These are phyloP conservation scores for Tipula helvola DNA, from an alignment of 2,888 invertebrate species.

Conservation along the genomic window DNA sequence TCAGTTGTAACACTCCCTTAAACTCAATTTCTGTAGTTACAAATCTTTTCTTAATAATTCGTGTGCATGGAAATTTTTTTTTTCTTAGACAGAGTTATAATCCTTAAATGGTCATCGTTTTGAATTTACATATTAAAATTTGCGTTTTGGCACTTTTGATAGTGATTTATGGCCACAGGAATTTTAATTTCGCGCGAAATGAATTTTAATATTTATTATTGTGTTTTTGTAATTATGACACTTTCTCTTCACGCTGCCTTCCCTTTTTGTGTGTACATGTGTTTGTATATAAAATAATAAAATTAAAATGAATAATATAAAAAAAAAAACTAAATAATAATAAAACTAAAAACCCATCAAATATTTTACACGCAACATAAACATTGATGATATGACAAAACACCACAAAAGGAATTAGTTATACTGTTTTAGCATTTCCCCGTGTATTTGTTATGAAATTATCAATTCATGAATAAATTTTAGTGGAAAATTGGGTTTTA, in stretches of 20 bases:
- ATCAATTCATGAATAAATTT: neutral
- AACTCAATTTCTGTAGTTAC: neutral
- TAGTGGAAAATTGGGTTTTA: neutral
- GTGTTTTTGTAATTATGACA: constrained; percentile 5
- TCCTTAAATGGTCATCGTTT: neutral
- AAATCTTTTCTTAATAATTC: neutral
- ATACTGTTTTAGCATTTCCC: neutral
- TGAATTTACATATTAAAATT: neutral
- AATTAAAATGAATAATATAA: neutral
- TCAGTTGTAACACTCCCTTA: neutral
- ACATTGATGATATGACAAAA: constrained; percentile 9
- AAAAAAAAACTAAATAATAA: neutral
- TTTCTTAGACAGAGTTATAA: neutral
- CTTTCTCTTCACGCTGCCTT: neutral
- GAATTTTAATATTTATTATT: neutral
- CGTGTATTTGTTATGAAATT: neutral
- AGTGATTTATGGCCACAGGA: neutral
- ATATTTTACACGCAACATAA: constrained; percentile 7
- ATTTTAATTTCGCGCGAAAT: neutral
- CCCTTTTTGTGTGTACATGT: neutral
- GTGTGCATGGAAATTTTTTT: neutral
- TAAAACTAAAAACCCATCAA: constrained; percentile 6
- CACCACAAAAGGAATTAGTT: neutral
- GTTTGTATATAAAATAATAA: neutral
- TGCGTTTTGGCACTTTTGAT: neutral